These are phyloP conservation scores for Drosophila littoralis DNA, from an alignment of 1,140 invertebrate species.

Conservation along the genomic window DNA sequence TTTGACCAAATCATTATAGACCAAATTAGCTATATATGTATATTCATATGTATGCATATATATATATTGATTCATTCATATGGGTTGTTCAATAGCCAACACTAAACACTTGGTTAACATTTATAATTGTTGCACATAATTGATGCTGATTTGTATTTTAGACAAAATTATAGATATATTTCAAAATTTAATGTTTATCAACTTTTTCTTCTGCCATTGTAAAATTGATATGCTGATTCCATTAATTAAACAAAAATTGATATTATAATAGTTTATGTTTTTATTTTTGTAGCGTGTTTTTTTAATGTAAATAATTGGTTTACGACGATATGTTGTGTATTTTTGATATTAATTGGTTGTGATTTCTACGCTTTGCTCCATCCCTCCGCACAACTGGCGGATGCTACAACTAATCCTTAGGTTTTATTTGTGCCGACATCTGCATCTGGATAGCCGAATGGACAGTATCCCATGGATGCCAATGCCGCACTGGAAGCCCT, in stretches of 20 bases:
- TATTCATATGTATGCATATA: conserved; percentile 45
- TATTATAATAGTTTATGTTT: conserved; percentile 21
- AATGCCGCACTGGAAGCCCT: conserved; percentile 78
- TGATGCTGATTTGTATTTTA: conserved; percentile 64
- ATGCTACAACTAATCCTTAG: conserved; percentile 59
- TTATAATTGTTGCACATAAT: conserved; percentile 73
- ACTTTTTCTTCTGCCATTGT: conserved; percentile 69
- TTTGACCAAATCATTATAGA: conserved; percentile 77
- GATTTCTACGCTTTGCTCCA: conserved; percentile 40
- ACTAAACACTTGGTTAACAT: conserved; percentile 81
- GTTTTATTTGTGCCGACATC: conserved; percentile 34
- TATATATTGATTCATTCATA: conserved; percentile 36
- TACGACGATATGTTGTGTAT: conserved; percentile 81
- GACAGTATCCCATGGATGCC: conserved; percentile 7
- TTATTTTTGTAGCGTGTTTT: conserved; percentile 17
- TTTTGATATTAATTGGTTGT: conserved; percentile 81
- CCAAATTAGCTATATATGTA: conserved; percentile 67
- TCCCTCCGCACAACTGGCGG: conserved; percentile 2
- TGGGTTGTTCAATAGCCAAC: conserved; percentile 64
- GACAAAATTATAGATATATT: conserved; percentile 31
- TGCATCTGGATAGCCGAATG: not conserved
- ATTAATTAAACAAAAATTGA: conserved; percentile 65
- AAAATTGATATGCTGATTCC: conserved; percentile 84
- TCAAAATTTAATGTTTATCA: conserved; percentile 52
- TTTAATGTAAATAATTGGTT: conserved; percentile 39